Evolutionary conservation across 2,797 vertebrate species (phyloP), one percentile per base, ranked within the genome.

Genomic region (Coilia nasus): DNA sequence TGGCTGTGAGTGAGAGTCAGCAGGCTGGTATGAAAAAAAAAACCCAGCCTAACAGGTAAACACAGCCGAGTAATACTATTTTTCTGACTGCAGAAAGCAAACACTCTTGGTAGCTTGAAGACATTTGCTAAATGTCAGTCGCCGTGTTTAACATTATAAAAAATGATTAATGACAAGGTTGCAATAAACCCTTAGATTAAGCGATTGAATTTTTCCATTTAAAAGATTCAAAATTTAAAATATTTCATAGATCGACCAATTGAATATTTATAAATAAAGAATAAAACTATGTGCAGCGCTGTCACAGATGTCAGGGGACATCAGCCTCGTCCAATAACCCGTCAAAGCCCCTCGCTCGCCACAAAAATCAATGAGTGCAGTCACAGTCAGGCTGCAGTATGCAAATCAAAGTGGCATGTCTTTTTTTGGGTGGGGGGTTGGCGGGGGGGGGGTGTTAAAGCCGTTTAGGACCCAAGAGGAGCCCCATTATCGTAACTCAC

Each of bases 351-450:
- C 84, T 17, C 82, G 85, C 90, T 85, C 84, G 86, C 71, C 81
- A 85, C 57, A 88, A 17, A 62, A 91, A 85, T 92, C 88, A 91
- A 84, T 90, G 90, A 88, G 92, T 89, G 83, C 83, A 88, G 85
- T 88, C 91, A 93, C 83, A 88, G 85, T 88, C 91, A 93, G 93
- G 91, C 88, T 90, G 85, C 89, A 84, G 75, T 81, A 89, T 92
- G 92, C 91, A 93, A 93, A 94, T 94, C 87, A 92, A 75, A 90
- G 89, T 44, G 91, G 88, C 92, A 91, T 93, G 94, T 93, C 5
- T 71, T 35, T 71, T 17, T 71, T 54, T 9, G 3, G 3, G 2
- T 2, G 50, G 14, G 14, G 50, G 9, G 50, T 54, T 54, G 50
- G 28, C 11, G 25, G 47, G 62, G 28, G 25, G n/a, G 2, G n/a